Conservation (phyloP, 35 echinoderm and acorn worm species). For the Lytechinus variegatus region DNA sequence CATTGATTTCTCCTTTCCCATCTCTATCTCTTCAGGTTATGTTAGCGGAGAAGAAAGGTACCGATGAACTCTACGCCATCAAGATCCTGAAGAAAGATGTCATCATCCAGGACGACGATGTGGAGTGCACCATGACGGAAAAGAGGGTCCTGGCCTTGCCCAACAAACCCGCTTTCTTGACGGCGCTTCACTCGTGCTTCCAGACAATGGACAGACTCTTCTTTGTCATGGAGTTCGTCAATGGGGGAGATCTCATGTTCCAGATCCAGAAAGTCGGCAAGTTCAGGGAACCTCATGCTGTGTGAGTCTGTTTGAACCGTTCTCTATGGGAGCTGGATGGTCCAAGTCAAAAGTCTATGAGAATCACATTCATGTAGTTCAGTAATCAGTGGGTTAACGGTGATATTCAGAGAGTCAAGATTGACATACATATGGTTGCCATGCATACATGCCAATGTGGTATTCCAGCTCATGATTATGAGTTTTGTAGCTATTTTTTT, state of each 20-base stretch:
- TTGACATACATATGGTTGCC: too few relatives aligned
- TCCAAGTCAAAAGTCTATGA: too few relatives aligned
- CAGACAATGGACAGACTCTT: slow-evolving; percentile 96
- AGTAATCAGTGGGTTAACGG: too few relatives aligned
- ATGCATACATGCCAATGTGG: too few relatives aligned
- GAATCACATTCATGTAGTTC: too few relatives aligned
- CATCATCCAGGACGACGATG: slow-evolving; percentile 98
- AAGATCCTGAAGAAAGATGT: slow-evolving; percentile 98
- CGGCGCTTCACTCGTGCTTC: slow-evolving; percentile 98
- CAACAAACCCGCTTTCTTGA: slow-evolving; percentile 90
- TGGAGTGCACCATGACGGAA: slow-evolving; percentile 99
- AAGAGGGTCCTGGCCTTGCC: slow-evolving; percentile 93
- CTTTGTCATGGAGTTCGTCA: slow-evolving; percentile 99
- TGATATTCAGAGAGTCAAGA: too few relatives aligned
- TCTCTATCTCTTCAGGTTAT: slow-evolving; percentile 71
- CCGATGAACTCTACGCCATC: slow-evolving; percentile 92
- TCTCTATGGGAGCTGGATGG: too few relatives aligned
- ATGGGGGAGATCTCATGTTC: slow-evolving; percentile 98
- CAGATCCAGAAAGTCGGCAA: slow-evolving; percentile 99
- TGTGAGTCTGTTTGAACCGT: slow-evolving; percentile 68
- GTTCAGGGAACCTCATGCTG: slow-evolving; percentile 98
- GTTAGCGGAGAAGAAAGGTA: slow-evolving; percentile 96
- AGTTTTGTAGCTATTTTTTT: too few relatives aligned
- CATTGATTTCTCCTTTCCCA: background rate
- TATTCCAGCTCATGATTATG: too few relatives aligned